phyloP scores from a whole-genome alignment of 2,888 invertebrate genomes.

The Marronus borbonicus region DNA sequence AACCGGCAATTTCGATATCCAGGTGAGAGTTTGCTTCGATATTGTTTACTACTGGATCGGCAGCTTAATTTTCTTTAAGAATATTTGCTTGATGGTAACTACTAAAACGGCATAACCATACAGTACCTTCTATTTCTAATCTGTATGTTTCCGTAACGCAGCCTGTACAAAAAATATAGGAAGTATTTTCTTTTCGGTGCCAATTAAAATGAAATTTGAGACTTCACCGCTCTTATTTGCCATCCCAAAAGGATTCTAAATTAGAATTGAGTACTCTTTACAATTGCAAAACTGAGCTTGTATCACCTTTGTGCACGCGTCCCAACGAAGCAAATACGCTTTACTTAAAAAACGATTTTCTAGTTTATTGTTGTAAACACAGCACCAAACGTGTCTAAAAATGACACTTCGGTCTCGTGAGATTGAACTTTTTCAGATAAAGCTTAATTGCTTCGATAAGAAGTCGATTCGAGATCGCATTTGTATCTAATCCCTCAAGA shows the following conservation, averaged over 20 bases:
- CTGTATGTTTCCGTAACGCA: too few species aligned
- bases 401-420: slow-evolving; percentile 32
- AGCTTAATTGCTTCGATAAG: slow-evolving; percentile 54
- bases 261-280: background rate
- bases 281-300: background rate
- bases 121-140: too few species aligned
- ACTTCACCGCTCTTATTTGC: background rate
- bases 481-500: slow-evolving; percentile 20
- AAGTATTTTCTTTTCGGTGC: background rate
- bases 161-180: too few species aligned
- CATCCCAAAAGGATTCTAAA: background rate
- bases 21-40: too few species aligned
- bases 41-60: too few species aligned
- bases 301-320: background rate
- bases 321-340: background rate
- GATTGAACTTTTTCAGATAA: slow-evolving; percentile 51
- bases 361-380: slow-evolving; percentile 18
- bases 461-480: slow-evolving; percentile 54
- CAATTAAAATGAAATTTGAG: background rate
- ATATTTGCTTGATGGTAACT: too few species aligned
- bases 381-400: slow-evolving; percentile 45
- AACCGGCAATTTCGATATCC: too few species aligned
- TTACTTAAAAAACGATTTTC: slow-evolving; percentile 4
- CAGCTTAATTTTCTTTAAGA: too few species aligned
- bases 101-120: too few species aligned